Base-by-base conservation (phyloP, 37 sponge, comb jelly and placozoan genomes). In the Lycopodina hypogea region DNA sequence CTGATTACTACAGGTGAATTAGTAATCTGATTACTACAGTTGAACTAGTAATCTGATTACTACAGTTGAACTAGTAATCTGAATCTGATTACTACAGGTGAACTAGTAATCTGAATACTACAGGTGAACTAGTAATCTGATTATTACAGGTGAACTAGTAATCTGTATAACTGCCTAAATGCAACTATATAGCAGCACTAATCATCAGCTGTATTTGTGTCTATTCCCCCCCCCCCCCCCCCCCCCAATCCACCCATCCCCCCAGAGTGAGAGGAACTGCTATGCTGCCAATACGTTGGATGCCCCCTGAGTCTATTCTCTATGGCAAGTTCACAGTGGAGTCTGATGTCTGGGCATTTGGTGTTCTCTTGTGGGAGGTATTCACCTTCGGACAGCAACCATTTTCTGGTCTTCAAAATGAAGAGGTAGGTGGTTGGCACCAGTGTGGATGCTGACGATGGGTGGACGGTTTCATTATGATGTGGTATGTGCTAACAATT, bases 361-460 rank as follows among this genome's bases (percentile, higher is more conserved):
- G 88, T 8, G 71, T 87, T 45, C 77, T 87, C 2, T 29, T 81
- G 41, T 87, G 88, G 88, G 88, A 87, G 69, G 55, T 81, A n/a
- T 87, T 87, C 72, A 79, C 82, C 1, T 81, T 81, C 61, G 88
- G 88, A 34, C 70, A 82, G 53, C 88, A 72, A 14, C 88, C 88
- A 1, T 87, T 71, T 56, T 51, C 42, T 72, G 82, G 82, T 0
- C 64, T 40, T 8, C 9, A 38, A 0, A 81, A 87, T 29, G 88
- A 87, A n/a, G 88, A 87, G 56, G 76, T 87, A 26, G n/a, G n/a
- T n/a, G n/a, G n/a, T n/a, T n/a, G n/a, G n/a, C n/a, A n/a, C n/a
- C 21, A n/a, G n/a, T n/a, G n/a, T n/a, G n/a, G n/a, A 53, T 53
- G 56, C 18, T 18, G 18, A 19, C 14, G 17, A 14, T 53, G 18